phyloP scores from a whole-genome alignment of 2,113 vertebrate genomes.

The Sinocyclocheilus anshuiensis region DNA sequence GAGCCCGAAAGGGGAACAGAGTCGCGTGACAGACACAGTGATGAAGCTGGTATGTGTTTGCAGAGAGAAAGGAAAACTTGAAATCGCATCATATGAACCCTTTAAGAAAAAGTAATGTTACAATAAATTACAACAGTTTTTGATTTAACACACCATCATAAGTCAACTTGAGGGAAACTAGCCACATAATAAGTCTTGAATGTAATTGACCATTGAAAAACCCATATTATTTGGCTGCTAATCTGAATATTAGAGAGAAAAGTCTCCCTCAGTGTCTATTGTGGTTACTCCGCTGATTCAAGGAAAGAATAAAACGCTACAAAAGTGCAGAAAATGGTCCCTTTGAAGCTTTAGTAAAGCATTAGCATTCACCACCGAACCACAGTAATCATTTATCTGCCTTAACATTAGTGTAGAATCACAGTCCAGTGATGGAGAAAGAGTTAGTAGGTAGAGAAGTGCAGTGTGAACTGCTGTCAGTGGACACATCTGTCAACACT shows the following conservation, averaged over 20 bases:
- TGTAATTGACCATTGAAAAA: not conserved
- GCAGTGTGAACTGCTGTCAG: constrained; percentile 22
- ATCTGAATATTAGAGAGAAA: not conserved
- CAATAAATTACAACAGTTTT: no score
- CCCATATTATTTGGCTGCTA: not conserved
- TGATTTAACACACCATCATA: not conserved
- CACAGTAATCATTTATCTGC: not conserved
- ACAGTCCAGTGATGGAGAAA: not conserved
- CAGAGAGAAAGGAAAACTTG: no score
- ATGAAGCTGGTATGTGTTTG: no score
- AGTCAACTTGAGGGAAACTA: not conserved
- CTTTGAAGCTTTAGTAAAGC: not conserved
- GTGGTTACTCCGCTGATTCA: no score
- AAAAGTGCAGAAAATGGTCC: not conserved
- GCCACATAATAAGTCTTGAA: not conserved
- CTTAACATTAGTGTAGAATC: constrained; percentile 20
- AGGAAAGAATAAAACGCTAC: not conserved
- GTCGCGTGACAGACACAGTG: no score
- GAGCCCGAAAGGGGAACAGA: no score
- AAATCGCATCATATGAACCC: no score
- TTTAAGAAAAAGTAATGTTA: no score
- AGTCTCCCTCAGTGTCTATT: not conserved
- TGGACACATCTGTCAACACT: constrained; percentile 30
- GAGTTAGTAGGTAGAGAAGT: constrained; percentile 11
- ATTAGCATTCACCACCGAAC: constrained; percentile 6